These are phyloP conservation scores for Semnornis frantzii DNA, from an alignment of 2,113 vertebrate species.

Conservation along the genomic window DNA sequence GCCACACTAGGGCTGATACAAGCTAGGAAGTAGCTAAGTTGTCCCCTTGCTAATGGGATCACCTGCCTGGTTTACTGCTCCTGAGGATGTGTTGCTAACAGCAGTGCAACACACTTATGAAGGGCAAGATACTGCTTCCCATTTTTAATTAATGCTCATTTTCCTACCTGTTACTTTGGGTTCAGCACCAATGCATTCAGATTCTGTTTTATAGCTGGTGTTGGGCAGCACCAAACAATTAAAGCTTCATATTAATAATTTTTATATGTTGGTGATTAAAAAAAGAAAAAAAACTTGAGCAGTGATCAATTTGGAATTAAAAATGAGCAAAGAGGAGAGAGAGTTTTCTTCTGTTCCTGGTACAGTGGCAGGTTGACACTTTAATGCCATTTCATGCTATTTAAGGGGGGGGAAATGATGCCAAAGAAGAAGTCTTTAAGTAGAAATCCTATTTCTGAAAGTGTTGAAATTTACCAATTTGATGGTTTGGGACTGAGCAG, in stretches of 20 bases:
- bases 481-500: not conserved
- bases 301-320: not conserved
- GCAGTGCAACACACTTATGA: not conserved
- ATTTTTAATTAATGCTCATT: accelerated
- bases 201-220: not conserved
- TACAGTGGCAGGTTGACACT: not conserved
- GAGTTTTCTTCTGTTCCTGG: not conserved
- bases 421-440: not conserved
- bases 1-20: too few species aligned
- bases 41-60: not conserved
- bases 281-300: not conserved
- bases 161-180: not conserved
- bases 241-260: too few species aligned
- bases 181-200: not conserved
- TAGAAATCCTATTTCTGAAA: not conserved
- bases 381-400: not conserved
- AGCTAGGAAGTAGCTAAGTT: not conserved
- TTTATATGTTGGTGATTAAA: not conserved
- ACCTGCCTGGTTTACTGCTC: not conserved
- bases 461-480: not conserved
- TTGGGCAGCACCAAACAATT: not conserved
- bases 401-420: not conserved
- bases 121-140: accelerated
- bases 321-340: not conserved
- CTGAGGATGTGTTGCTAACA: not conserved